phyloP scores from a whole-genome alignment of 1,140 invertebrate species.

The Drosophila hydei region DNA sequence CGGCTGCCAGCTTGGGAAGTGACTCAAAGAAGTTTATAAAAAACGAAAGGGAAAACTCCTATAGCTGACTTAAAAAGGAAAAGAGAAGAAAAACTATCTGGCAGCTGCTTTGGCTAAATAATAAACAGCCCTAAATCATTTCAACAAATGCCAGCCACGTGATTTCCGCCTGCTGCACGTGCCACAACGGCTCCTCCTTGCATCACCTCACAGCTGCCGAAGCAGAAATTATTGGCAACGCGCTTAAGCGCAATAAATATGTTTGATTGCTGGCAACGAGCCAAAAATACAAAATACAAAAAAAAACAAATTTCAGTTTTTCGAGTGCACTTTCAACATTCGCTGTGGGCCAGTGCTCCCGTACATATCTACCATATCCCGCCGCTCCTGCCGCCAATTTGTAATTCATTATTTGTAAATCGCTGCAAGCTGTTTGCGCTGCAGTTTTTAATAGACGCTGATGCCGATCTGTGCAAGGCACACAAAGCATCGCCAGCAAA shows the following conservation, averaged over 20 bases:
- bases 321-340: conserved; percentile 6
- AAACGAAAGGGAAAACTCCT: conserved; percentile 12
- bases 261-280: conserved; percentile 71
- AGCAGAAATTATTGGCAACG: conserved; percentile 76
- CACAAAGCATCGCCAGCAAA: conserved; percentile 14
- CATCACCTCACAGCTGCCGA: conserved; percentile 45
- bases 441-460: conserved; percentile 66
- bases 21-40: not conserved
- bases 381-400: conserved; percentile 48
- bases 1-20: not conserved
- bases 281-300: conserved; percentile 37
- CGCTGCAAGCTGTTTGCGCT: conserved; percentile 58
- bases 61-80: not conserved
- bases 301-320: conserved; percentile 1
- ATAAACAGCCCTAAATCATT: conserved; percentile 75
- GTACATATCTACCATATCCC: conserved; percentile 3
- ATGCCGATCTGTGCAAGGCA: conserved; percentile 15
- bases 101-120: conserved; percentile 54
- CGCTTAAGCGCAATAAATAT: conserved; percentile 80
- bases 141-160: conserved; percentile 72
- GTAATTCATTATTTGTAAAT: conserved; percentile 69
- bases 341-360: not conserved
- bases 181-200: conserved; percentile 36
- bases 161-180: conserved; percentile 70
- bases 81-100: not conserved